Evolutionary conservation across 2,888 invertebrate species (phyloP).

Genomic region (Phengaris alcon): DNA sequence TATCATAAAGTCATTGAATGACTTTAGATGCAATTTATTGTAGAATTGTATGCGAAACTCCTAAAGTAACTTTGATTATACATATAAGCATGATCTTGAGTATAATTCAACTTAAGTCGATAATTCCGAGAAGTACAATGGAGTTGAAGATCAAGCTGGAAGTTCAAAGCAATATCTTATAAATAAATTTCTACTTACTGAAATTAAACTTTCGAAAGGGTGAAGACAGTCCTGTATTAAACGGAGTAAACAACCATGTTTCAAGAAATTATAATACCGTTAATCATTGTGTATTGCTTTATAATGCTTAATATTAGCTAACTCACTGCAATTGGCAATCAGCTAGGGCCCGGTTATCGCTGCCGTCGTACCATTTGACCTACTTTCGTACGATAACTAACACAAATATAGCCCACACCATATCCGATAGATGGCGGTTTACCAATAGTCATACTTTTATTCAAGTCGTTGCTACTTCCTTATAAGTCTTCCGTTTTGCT

Average conservation of each 20-base stretch:
- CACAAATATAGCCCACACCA: slow-evolving; percentile 50
- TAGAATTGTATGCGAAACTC: neutral
- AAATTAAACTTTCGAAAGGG: neutral
- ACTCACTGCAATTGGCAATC: slow-evolving; percentile 62
- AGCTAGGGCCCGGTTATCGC: slow-evolving; percentile 70
- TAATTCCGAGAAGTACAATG: neutral
- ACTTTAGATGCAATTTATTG: too few species aligned
- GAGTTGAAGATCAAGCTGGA: neutral
- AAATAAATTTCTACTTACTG: neutral
- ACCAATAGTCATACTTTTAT: neutral
- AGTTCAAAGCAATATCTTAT: neutral
- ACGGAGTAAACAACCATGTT: neutral
- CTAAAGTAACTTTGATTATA: neutral
- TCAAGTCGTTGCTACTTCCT: neutral
- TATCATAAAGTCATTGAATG: neutral
- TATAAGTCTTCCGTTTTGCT: neutral
- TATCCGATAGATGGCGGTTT: slow-evolving; percentile 8
- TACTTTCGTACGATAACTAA: slow-evolving; percentile 65
- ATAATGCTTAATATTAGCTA: slow-evolving; percentile 24
- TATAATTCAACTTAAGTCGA: neutral
- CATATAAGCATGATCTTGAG: neutral
- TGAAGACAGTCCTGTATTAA: neutral
- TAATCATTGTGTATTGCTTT: neutral
- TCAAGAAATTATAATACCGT: neutral
- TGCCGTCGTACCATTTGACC: slow-evolving; percentile 74